phyloP scores from a whole-genome alignment of 2,888 invertebrate species.

The Lacanobia oleracea region DNA sequence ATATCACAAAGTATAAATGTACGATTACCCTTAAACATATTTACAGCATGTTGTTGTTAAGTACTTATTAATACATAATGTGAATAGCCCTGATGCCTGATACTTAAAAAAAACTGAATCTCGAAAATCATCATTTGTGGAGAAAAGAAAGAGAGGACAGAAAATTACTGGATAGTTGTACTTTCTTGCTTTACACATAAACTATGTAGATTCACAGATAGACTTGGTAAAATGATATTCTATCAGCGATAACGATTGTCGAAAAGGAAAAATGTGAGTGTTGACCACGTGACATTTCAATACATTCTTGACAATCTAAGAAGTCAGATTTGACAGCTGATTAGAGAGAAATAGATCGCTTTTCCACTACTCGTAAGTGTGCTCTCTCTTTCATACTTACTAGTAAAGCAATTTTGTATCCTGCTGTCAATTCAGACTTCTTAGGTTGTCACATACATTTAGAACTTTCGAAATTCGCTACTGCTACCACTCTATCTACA shows the following conservation, averaged over 20 bases:
- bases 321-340: no score
- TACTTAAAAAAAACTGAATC: constrained; percentile 6
- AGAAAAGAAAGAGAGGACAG: background rate
- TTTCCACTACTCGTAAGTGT: no score
- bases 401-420: no score
- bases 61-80: constrained; percentile 34
- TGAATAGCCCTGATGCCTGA: constrained; percentile 34
- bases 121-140: constrained; percentile 8
- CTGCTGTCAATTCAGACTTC: no score
- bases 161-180: background rate
- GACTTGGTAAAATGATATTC: background rate
- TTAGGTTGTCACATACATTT: background rate
- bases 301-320: no score
- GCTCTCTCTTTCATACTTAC: no score
- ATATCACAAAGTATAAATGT: constrained; percentile 76
- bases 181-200: background rate
- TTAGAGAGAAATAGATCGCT: no score
- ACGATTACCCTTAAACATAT: constrained; percentile 61
- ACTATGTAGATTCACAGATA: background rate
- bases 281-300: background rate
- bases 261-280: background rate
- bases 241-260: background rate
- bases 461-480: background rate
- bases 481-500: no score
- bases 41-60: constrained; percentile 62